phyloP scores from a whole-genome alignment of 2,888 invertebrate species.

The Salticus scenicus region DNA sequence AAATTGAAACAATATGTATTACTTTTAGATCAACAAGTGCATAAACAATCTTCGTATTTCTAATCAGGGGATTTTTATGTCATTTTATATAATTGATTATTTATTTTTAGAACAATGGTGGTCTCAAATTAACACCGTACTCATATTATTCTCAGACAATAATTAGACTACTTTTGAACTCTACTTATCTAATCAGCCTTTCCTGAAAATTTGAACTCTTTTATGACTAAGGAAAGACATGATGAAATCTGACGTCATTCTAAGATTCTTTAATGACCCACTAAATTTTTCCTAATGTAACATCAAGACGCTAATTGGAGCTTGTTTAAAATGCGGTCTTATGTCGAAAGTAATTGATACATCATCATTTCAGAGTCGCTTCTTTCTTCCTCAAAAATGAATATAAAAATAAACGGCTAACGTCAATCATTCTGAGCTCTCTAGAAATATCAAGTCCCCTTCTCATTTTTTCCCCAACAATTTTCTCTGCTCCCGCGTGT shows the following conservation, averaged over 20 bases:
- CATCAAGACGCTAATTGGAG: background rate
- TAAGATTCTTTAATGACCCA: background rate
- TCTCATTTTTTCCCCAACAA: constrained; percentile 14
- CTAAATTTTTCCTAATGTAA: background rate
- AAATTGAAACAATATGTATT: too few relatives aligned
- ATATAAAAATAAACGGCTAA: background rate
- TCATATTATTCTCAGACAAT: too few relatives aligned
- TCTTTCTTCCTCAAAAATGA: background rate
- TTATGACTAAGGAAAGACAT: background rate
- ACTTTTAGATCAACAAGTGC: too few relatives aligned
- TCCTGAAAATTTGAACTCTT: too few relatives aligned
- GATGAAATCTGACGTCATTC: background rate
- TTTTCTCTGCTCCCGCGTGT: constrained; percentile 21
- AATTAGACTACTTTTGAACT: too few relatives aligned
- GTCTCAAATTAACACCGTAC: too few relatives aligned
- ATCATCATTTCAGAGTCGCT: background rate
- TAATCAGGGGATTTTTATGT: too few relatives aligned
- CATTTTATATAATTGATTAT: too few relatives aligned
- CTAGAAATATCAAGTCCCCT: background rate
- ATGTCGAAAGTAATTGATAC: background rate
- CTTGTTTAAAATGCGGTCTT: background rate
- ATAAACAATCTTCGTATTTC: too few relatives aligned
- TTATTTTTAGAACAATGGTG: too few relatives aligned
- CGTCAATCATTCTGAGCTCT: background rate
- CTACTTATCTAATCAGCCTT: too few relatives aligned